phyloP scores from a whole-genome alignment of 2,888 invertebrate species.

The Tinea semifulvella region DNA sequence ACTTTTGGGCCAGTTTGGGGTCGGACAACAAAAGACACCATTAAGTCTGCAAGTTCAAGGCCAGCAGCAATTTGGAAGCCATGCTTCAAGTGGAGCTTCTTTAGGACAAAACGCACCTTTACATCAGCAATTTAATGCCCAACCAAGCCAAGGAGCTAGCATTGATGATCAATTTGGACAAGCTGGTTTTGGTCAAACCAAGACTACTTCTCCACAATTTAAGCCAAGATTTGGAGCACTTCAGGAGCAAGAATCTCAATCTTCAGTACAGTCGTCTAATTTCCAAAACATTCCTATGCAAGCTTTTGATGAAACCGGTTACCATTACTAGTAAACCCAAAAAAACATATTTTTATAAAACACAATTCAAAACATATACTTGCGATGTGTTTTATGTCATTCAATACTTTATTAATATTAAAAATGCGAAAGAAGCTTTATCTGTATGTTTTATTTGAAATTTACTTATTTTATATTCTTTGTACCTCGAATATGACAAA shows the following conservation, averaged over 20 bases:
- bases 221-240: slow-evolving; percentile 26
- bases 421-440: too few relatives aligned
- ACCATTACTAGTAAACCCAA: slow-evolving; percentile 35
- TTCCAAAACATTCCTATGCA: slow-evolving; percentile 43
- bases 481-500: too few relatives aligned
- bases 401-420: too few relatives aligned
- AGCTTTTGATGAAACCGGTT: slow-evolving; percentile 50
- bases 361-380: too few relatives aligned
- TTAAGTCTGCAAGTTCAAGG: neutral
- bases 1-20: too few relatives aligned
- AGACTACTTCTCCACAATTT: slow-evolving; percentile 20
- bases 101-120: neutral
- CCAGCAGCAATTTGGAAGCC: neutral
- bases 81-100: neutral
- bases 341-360: too few relatives aligned
- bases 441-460: too few relatives aligned
- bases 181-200: slow-evolving; percentile 7
- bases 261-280: slow-evolving; percentile 21
- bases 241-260: slow-evolving; percentile 41
- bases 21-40: neutral
- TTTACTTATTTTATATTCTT: too few relatives aligned
- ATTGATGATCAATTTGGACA: slow-evolving; percentile 11
- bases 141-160: slow-evolving; percentile 16
- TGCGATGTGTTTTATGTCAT: too few relatives aligned
- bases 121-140: slow-evolving; percentile 5